Percentiles rank a stretch among this genome's conserved stretches.
Conservation (phyloP, 2,797 vertebrate genomes). For the Microctenopoma stevenorrisi region DNA sequence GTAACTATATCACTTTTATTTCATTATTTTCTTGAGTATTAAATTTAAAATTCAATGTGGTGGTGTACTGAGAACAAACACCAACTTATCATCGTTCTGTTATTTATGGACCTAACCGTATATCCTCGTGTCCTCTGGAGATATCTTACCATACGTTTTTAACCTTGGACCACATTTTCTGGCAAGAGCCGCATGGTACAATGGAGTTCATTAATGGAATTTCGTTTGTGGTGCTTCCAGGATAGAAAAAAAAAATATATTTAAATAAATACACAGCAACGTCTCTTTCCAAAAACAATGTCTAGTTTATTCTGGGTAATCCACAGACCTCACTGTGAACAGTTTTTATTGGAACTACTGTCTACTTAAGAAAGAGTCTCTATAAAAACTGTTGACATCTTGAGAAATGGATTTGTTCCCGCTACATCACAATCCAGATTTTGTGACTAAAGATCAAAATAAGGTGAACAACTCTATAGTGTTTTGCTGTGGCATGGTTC, state of each 20-base stretch:
- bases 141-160: not conserved
- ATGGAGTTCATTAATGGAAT: constrained; percentile 12
- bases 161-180: constrained; percentile 16
- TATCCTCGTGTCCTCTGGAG: constrained; percentile 12
- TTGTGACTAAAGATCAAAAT: constrained; percentile 16
- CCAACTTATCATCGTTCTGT: no score
- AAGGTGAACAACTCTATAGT: constrained; percentile 1
- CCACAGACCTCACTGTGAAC: constrained; percentile 17
- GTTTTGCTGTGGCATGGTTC: not conserved
- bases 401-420: constrained; percentile 25
- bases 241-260: not conserved
- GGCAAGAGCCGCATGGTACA: constrained; percentile 17
- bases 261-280: not conserved
- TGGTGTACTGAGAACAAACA: no score
- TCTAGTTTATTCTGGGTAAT: constrained; percentile 14
- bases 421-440: constrained; percentile 5
- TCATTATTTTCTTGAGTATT: no score
- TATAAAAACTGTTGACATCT: constrained; percentile 19
- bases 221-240: constrained; percentile 12
- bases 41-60: no score
- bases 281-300: constrained; percentile 26
- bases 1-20: no score
- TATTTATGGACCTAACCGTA: not conserved
- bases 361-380: constrained; percentile 8
- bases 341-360: constrained; percentile 18